phyloP scores from a whole-genome alignment of 2,888 invertebrate genomes.

The Phytoseiulus persimilis region DNA sequence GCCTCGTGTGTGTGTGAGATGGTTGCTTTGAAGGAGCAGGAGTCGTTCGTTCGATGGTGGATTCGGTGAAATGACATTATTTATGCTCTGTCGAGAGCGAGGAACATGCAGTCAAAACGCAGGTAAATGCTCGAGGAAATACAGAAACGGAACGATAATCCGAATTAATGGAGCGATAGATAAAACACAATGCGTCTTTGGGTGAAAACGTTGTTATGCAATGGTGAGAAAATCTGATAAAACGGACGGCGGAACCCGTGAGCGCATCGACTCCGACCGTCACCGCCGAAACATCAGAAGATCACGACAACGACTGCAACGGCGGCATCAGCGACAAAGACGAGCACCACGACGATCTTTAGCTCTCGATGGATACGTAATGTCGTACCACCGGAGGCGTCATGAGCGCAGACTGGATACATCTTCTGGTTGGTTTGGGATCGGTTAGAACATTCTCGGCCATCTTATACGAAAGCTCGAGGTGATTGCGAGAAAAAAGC shows the following conservation, averaged over 20 bases:
- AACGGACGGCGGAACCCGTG: background rate
- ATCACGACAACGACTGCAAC: background rate
- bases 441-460: background rate
- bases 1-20: background rate
- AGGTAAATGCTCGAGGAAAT: too few relatives aligned
- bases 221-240: background rate
- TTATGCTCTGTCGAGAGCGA: background rate
- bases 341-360: background rate
- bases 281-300: background rate
- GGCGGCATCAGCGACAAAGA: background rate
- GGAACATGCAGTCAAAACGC: background rate
- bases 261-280: background rate
- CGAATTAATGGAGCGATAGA: background rate
- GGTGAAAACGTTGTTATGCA: background rate
- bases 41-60: background rate
- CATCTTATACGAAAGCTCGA: too few relatives aligned
- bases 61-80: background rate
- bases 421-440: background rate
- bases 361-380: background rate
- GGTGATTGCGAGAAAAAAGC: background rate
- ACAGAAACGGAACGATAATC: background rate
- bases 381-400: background rate
- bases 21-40: background rate
- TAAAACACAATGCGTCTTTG: background rate
- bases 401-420: background rate